phyloP scores from a whole-genome alignment of 2,797 vertebrate species.

The Perodicticus potto region DNA sequence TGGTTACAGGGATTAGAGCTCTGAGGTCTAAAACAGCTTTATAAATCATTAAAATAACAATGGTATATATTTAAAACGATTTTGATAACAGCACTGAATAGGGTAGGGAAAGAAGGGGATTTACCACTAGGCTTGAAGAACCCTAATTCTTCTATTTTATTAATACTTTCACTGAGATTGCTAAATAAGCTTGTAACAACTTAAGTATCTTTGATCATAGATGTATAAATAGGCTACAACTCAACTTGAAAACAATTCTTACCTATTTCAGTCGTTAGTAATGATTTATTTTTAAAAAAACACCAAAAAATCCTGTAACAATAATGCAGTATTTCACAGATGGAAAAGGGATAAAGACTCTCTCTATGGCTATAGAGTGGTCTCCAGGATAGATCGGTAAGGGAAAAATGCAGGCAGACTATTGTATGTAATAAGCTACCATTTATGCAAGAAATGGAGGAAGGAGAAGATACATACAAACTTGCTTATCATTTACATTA shows the following conservation, averaged over 20 bases:
- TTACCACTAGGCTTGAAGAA: background rate
- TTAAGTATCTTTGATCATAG: background rate
- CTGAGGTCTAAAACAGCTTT: background rate
- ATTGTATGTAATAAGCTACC: background rate
- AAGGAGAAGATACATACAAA: background rate
- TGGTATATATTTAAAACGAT: background rate
- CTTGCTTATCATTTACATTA: background rate
- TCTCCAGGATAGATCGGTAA: background rate
- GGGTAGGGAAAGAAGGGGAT: background rate
- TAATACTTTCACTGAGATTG: constrained; percentile 2
- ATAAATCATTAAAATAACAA: background rate
- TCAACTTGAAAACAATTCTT: constrained; percentile 35
- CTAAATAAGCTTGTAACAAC: constrained; percentile 3
- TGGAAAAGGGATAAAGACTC: background rate
- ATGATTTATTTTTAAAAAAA: background rate
- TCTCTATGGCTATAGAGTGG: background rate
- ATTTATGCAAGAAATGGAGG: background rate
- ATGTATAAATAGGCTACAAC: background rate
- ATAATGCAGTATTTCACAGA: background rate
- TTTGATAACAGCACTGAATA: constrained; percentile 13
- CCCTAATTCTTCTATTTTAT: background rate
- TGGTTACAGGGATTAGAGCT: background rate
- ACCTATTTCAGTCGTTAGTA: background rate
- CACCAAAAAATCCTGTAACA: background rate
- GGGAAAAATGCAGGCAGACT: background rate